Evolutionary conservation across 2,888 invertebrate genomes (phyloP).

Genomic region (Lepidochitona cinerea): DNA sequence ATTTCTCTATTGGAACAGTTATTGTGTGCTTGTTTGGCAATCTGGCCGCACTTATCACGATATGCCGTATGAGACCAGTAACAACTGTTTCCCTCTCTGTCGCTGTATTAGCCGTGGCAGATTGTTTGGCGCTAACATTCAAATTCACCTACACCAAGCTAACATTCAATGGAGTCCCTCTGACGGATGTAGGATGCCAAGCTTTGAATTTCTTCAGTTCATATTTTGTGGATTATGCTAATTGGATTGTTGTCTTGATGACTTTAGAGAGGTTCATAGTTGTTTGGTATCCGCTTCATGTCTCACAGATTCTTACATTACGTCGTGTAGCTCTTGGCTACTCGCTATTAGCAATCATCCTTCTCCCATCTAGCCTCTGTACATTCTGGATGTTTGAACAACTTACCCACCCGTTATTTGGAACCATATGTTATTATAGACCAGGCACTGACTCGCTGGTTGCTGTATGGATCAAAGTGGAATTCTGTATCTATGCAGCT

Average conservation of each 20-base stretch:
- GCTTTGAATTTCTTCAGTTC: neutral
- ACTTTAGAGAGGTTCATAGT: neutral
- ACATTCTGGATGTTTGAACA: neutral
- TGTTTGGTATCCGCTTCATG: neutral
- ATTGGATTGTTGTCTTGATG: neutral
- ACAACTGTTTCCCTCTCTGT: neutral
- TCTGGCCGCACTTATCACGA: neutral
- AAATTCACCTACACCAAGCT: neutral
- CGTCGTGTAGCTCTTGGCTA: neutral
- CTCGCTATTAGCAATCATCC: neutral
- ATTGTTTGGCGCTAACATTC: neutral
- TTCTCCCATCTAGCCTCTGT: neutral
- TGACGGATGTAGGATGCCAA: neutral
- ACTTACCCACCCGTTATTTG: neutral
- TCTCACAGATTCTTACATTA: neutral
- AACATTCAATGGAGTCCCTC: neutral
- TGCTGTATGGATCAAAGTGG: neutral
- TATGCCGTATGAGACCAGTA: neutral
- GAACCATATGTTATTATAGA: neutral
- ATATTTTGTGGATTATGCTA: neutral
- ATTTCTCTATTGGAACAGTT: neutral
- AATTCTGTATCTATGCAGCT: constrained; percentile 1
- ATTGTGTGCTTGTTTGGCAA: neutral
- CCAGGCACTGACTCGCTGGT: neutral
- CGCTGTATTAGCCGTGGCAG: neutral